These are phyloP conservation scores for Drosophila borborema DNA, from an alignment of 2,888 invertebrate species.

Conservation along the genomic window DNA sequence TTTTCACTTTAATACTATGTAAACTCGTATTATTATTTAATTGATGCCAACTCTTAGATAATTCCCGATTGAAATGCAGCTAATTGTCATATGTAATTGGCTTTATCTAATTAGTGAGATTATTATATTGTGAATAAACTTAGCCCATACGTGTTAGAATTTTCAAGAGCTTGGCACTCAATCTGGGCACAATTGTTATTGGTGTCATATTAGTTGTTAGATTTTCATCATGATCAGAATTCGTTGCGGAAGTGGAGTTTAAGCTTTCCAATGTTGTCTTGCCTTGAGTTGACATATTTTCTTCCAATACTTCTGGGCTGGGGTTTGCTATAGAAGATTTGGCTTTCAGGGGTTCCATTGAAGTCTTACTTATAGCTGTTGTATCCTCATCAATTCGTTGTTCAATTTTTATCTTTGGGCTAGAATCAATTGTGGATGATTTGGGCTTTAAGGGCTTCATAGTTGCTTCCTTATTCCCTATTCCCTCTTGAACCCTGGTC, in stretches of 20 bases:
- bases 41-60: conserved; percentile 1
- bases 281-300: not conserved
- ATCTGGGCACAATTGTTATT: conserved; percentile 19
- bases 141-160: conserved; percentile 31
- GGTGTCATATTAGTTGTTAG: conserved; percentile 5
- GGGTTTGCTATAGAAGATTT: not conserved
- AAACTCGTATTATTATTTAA: not conserved
- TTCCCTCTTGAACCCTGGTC: not conserved
- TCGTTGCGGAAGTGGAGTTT: not conserved
- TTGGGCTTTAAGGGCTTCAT: not conserved
- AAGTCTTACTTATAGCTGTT: not conserved
- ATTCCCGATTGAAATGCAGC: not conserved
- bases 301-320: not conserved
- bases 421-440: not conserved
- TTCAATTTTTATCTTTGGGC: not conserved
- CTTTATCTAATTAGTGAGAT: not conserved
- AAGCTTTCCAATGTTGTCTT: not conserved
- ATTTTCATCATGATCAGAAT: not conserved
- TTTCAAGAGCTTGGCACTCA: conserved; percentile 38
- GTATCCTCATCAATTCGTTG: not conserved
- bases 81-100: not conserved
- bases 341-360: not conserved
- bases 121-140: not conserved
- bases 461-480: not conserved
- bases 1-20: conserved; percentile 6